Evolutionary conservation across 2,888 invertebrate species (phyloP).

Genomic region (Microctonus hyperodae): DNA sequence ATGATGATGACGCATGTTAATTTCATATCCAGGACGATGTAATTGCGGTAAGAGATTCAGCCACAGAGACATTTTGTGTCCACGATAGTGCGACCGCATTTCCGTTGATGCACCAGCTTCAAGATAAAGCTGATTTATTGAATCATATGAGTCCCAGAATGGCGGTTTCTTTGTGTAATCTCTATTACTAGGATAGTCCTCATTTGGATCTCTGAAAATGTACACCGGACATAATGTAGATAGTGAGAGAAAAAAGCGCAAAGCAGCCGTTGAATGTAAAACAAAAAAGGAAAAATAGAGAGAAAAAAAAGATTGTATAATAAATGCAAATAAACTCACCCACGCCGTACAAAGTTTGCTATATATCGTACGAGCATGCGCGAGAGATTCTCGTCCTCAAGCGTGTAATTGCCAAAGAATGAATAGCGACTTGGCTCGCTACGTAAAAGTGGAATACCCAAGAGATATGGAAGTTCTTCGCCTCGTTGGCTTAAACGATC

Average conservation of each 20-base stretch:
- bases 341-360: slow-evolving; percentile 86
- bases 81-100: slow-evolving; percentile 89
- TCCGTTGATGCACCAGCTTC: slow-evolving; percentile 69
- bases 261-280: background rate
- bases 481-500: slow-evolving; percentile 86
- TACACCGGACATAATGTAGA: background rate
- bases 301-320: slow-evolving; percentile 9
- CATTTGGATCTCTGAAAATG: slow-evolving; percentile 73
- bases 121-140: slow-evolving; percentile 88
- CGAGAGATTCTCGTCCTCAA: slow-evolving; percentile 79
- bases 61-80: slow-evolving; percentile 94
- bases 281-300: background rate
- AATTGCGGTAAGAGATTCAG: slow-evolving; percentile 88
- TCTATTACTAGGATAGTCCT: slow-evolving; percentile 56
- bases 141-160: slow-evolving; percentile 90
- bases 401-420: slow-evolving; percentile 74
- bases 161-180: slow-evolving; percentile 68
- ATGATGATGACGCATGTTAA: slow-evolving; percentile 88
- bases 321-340: slow-evolving; percentile 69
- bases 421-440: slow-evolving; percentile 63
- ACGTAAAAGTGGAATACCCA: slow-evolving; percentile 79
- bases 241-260: background rate
- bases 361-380: slow-evolving; percentile 83
- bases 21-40: slow-evolving; percentile 85
- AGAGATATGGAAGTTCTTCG: slow-evolving; percentile 85